Percentiles rank a stretch among this genome's conserved stretches.
Conservation (phyloP, 2,113 vertebrate species). For the Tilapia sparmanii region DNA sequence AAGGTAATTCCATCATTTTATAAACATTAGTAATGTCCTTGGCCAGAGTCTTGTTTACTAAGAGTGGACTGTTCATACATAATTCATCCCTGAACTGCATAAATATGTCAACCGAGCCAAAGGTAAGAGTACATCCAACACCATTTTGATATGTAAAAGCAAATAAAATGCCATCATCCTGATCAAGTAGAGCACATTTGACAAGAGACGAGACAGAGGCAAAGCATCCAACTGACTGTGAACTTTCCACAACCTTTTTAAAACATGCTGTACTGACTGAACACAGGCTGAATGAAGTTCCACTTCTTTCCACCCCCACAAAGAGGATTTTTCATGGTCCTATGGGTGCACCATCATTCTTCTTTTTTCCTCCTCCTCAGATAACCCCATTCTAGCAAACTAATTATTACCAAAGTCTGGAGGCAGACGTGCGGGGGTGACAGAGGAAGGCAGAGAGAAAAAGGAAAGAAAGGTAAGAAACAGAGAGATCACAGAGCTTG, state of each 20-base stretch:
- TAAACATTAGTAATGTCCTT: neutral
- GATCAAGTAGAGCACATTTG: slow-evolving; percentile 1
- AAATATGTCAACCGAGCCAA: neutral
- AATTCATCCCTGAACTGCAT: neutral
- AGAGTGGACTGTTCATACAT: neutral
- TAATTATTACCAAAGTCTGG: slow-evolving; percentile 51
- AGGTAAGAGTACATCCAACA: neutral
- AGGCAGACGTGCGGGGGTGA: slow-evolving; percentile 30
- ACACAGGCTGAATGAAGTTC: slow-evolving; percentile 31
- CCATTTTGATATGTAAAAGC: neutral
- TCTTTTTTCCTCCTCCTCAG: slow-evolving; percentile 17
- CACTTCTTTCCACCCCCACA: slow-evolving; percentile 30
- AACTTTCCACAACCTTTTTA: slow-evolving; percentile 34
- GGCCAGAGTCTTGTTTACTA: neutral
- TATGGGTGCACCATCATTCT: slow-evolving; percentile 15
- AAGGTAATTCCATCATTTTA: neutral
- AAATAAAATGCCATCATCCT: neutral
- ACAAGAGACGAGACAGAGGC: neutral
- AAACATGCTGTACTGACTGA: neutral
- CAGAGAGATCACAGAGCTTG: slow-evolving; percentile 28
- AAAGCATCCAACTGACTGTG: slow-evolving; percentile 26
- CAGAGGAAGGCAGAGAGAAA: neutral
- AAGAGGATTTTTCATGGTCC: slow-evolving; percentile 39
- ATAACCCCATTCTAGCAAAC: slow-evolving; percentile 42
- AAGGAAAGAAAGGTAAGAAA: neutral